phyloP scores from a whole-genome alignment of 2,113 vertebrate species.

The Protomyctophum bolini region DNA sequence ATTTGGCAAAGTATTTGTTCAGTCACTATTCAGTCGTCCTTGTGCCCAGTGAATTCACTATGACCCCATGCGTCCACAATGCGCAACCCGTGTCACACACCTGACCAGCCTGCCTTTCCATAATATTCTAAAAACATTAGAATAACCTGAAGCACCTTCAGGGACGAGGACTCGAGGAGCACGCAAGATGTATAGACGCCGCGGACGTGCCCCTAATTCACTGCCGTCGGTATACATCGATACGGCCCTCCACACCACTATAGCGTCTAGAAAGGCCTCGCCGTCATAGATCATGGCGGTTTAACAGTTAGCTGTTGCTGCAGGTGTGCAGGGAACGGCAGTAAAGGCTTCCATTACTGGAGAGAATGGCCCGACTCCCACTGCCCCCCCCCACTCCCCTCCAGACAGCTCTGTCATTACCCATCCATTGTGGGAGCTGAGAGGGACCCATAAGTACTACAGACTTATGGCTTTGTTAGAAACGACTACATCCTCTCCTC shows the following conservation, averaged over 20 bases:
- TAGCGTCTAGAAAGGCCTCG: constrained; percentile 44
- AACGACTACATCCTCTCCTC: constrained; percentile 65
- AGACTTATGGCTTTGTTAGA: constrained; percentile 78
- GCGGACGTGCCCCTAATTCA: constrained; percentile 60
- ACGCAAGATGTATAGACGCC: constrained; percentile 28
- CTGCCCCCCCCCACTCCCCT: constrained; percentile 40
- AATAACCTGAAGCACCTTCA: constrained; percentile 21
- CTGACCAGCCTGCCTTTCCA: background rate
- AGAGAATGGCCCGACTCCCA: constrained; percentile 71
- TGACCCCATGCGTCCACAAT: too few species aligned
- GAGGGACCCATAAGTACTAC: constrained; percentile 74
- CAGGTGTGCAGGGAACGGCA: constrained; percentile 74
- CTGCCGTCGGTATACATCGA: constrained; percentile 35
- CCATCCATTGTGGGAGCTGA: constrained; percentile 77
- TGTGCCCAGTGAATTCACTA: too few species aligned
- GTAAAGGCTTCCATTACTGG: constrained; percentile 77
- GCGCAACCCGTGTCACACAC: background rate
- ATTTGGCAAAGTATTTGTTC: too few species aligned
- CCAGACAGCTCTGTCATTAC: constrained; percentile 77
- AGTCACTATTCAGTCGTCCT: too few species aligned
- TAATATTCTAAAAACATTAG: background rate
- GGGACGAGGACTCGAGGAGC: background rate
- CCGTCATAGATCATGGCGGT: constrained; percentile 67
- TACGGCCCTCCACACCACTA: constrained; percentile 56
- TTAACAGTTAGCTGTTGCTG: constrained; percentile 71